Percentiles rank a stretch among this genome's conserved stretches.
Conservation (phyloP, 30 jellyfish, hydroid and myxozoan species). For the Rhopilema esculentum region DNA sequence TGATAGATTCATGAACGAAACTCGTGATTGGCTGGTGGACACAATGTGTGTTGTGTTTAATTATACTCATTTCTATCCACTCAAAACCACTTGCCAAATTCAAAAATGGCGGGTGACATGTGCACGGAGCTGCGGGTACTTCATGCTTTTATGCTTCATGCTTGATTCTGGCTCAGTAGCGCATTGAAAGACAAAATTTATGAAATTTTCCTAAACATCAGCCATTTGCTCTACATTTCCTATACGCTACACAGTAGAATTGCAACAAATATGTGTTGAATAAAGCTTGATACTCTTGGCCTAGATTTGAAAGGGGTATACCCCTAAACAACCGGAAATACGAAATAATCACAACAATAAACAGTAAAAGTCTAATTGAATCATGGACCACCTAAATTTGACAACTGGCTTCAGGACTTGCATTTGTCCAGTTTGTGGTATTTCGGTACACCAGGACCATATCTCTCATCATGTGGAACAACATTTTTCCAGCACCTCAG, state of each 20-base stretch:
- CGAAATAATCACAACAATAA: background rate
- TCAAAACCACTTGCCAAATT: slow-evolving; percentile 36
- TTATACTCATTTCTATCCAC: background rate
- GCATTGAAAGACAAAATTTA: slow-evolving; percentile 13
- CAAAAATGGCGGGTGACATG: slow-evolving; percentile 73
- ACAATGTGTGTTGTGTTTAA: background rate
- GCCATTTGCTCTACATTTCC: background rate
- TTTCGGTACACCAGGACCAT: slow-evolving; percentile 72
- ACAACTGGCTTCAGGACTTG: slow-evolving; percentile 69
- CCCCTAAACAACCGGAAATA: background rate
- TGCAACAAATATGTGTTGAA: background rate
- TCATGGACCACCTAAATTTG: slow-evolving; percentile 45
- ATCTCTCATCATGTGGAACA: slow-evolving; percentile 81
- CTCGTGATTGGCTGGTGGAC: background rate
- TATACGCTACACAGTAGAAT: background rate
- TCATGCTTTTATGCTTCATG: slow-evolving; percentile 76
- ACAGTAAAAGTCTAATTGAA: background rate
- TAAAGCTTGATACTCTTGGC: background rate
- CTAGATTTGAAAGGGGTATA: background rate
- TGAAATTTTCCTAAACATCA: slow-evolving; percentile 18
- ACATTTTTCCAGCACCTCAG: slow-evolving; percentile 49
- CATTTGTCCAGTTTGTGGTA: slow-evolving; percentile 82
- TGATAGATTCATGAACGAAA: background rate
- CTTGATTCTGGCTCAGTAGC: slow-evolving; percentile 48
- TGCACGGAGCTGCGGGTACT: slow-evolving; percentile 71